These are phyloP conservation scores for Tetanocera ferruginea DNA, from an alignment of 2,888 invertebrate genomes.

Conservation along the genomic window DNA sequence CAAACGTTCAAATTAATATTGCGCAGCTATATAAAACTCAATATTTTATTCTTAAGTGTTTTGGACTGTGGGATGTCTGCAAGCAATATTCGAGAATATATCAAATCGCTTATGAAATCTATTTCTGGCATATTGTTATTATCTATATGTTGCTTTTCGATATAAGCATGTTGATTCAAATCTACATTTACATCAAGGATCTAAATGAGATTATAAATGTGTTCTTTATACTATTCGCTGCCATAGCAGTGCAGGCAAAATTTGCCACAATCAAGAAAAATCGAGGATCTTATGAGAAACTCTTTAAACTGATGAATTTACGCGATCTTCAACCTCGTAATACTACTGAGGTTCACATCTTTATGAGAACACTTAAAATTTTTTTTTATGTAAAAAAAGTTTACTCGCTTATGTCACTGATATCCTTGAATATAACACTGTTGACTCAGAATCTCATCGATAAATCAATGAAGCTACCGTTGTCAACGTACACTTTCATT, in stretches of 20 bases:
- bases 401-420: slow-evolving; percentile 52
- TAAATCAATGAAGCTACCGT: slow-evolving; percentile 48
- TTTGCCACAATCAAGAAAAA: slow-evolving; percentile 47
- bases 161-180: slow-evolving; percentile 49
- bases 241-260: slow-evolving; percentile 51
- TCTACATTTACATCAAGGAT: slow-evolving; percentile 49
- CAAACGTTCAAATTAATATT: neutral
- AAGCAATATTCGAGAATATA: neutral
- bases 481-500: slow-evolving; percentile 54
- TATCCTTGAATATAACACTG: slow-evolving; percentile 46
- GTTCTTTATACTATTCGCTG: slow-evolving; percentile 55
- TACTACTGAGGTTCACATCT: slow-evolving; percentile 45
- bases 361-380: slow-evolving; percentile 39
- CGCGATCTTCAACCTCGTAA: slow-evolving; percentile 47
- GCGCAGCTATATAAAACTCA: slow-evolving; percentile 40
- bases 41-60: slow-evolving; percentile 34
- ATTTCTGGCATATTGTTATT: slow-evolving; percentile 42
- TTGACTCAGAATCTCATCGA: slow-evolving; percentile 49
- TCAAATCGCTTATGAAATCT: slow-evolving; percentile 33
- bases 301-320: slow-evolving; percentile 48
- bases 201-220: slow-evolving; percentile 57
- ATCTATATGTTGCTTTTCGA: slow-evolving; percentile 56
- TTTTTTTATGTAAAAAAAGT: slow-evolving; percentile 48
- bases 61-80: slow-evolving; percentile 42
- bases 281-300: slow-evolving; percentile 41